These are phyloP conservation scores for Octomys mimax DNA, from an alignment of 2,797 vertebrate species.

Conservation along the genomic window DNA sequence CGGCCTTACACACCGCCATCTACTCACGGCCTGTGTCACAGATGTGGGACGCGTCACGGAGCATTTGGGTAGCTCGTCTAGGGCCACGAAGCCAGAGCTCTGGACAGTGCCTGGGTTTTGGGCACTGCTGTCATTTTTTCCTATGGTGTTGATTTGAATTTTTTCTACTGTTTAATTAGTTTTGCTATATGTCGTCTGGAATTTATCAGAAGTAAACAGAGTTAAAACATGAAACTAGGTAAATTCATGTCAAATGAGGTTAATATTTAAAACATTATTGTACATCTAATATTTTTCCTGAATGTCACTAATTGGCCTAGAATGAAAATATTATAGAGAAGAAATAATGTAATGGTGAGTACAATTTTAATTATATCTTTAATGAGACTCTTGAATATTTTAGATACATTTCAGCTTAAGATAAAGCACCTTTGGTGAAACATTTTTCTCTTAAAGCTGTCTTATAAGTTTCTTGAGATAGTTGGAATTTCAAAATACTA, in stretches of 20 bases:
- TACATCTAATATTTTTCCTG: neutral
- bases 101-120: neutral
- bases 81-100: neutral
- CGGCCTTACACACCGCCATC: neutral
- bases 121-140: neutral
- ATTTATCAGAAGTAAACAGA: neutral
- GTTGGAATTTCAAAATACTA: neutral
- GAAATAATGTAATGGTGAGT: neutral
- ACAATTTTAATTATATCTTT: neutral
- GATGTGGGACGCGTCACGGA: neutral
- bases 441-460: neutral
- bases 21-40: neutral
- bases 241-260: slow-evolving; percentile 41
- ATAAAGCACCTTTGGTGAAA: neutral
- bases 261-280: slow-evolving; percentile 7
- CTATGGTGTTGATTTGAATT: neutral
- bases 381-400: slow-evolving; percentile 62
- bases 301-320: neutral
- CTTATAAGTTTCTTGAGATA: neutral
- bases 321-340: neutral
- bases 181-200: neutral
- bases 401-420: slow-evolving; percentile 40
- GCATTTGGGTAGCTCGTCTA: neutral
- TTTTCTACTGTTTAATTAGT: slow-evolving; percentile 29
- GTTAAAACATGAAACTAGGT: slow-evolving; percentile 22